phyloP scores from a whole-genome alignment of 2,113 vertebrate genomes.

The Lipophrys pholis region DNA sequence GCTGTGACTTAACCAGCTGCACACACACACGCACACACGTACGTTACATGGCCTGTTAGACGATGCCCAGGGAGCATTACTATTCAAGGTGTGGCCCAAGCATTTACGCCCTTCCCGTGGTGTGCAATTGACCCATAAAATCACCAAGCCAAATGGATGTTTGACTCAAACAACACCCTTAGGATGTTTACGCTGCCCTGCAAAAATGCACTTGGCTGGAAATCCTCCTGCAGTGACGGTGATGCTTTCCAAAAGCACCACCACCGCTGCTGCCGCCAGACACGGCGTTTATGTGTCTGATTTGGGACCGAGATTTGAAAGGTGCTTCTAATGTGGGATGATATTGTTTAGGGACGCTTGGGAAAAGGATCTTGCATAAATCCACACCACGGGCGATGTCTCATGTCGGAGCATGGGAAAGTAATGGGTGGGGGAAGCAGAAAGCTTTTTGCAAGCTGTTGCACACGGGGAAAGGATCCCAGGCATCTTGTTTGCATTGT shows the following conservation, averaged over 20 bases:
- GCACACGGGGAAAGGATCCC: slow-evolving; percentile 61
- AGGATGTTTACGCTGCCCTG: slow-evolving; percentile 56
- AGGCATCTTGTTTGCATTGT: slow-evolving; percentile 77
- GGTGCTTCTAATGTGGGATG: slow-evolving; percentile 44
- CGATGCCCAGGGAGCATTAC: slow-evolving; percentile 24
- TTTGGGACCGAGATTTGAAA: slow-evolving; percentile 41
- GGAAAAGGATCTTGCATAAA: slow-evolving; percentile 58
- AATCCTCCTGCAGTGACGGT: slow-evolving; percentile 41
- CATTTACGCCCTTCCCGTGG: slow-evolving; percentile 55
- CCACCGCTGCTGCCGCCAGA: slow-evolving; percentile 17
- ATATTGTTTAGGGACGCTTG: slow-evolving; percentile 41
- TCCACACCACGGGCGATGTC: slow-evolving; percentile 65
- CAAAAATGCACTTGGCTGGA: slow-evolving; percentile 36
- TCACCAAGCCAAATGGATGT: slow-evolving; percentile 67
- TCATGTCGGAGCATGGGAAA: slow-evolving; percentile 43
- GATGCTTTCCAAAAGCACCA: slow-evolving; percentile 31
- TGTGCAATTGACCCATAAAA: slow-evolving; percentile 67
- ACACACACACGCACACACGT: not conserved
- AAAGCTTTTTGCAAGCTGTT: slow-evolving; percentile 62
- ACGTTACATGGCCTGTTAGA: slow-evolving; percentile 4
- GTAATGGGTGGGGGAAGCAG: slow-evolving; percentile 45
- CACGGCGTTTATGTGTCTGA: slow-evolving; percentile 34
- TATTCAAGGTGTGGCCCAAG: slow-evolving; percentile 55
- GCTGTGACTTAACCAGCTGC: slow-evolving; percentile 13
- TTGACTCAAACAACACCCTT: slow-evolving; percentile 67